These are phyloP conservation scores for Pterophyllum scalare DNA, from an alignment of 2,113 vertebrate species.

Conservation along the genomic window DNA sequence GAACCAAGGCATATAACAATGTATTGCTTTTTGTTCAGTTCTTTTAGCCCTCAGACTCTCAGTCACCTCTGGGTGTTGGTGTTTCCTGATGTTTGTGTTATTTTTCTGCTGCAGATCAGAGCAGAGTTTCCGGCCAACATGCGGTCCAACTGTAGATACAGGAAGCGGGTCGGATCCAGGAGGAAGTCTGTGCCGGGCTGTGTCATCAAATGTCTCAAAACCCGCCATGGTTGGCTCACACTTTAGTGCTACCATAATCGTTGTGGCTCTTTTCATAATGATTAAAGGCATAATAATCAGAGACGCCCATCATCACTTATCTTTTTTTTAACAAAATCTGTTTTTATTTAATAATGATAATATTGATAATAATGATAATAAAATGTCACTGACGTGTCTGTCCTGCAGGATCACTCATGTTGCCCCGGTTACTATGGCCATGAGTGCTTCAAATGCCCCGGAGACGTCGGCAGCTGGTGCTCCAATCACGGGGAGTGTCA, in stretches of 20 bases:
- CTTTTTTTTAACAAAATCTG: too few species aligned
- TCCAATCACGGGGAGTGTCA: conserved; percentile 89
- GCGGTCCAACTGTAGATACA: conserved; percentile 77
- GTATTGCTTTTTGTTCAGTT: not conserved
- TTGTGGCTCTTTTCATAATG: not conserved
- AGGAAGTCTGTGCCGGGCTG: conserved; percentile 72
- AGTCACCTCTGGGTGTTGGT: not conserved
- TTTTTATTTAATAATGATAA: not conserved
- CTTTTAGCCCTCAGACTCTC: not conserved
- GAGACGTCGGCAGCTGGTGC: conserved; percentile 85
- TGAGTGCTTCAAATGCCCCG: conserved; percentile 91
- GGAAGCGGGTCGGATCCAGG: conserved; percentile 50
- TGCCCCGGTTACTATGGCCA: conserved; percentile 92
- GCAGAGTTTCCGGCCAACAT: conserved; percentile 70
- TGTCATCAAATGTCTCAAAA: conserved; percentile 63
- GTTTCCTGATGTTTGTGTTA: not conserved
- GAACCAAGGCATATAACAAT: too few species aligned
- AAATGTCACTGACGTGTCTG: not conserved
- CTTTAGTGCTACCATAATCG: not conserved
- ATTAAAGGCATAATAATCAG: not conserved
- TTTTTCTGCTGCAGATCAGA: conserved; percentile 59
- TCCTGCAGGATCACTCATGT: conserved; percentile 85
- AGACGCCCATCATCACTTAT: not conserved
- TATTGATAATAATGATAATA: not conserved
- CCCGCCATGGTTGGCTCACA: conserved; percentile 54